A percentile compares a stretch with the other conserved stretches of the same genome.
These are phyloP conservation scores for Propithecus deckenii DNA, from an alignment of 2,797 vertebrate species.

Conservation along the genomic window DNA sequence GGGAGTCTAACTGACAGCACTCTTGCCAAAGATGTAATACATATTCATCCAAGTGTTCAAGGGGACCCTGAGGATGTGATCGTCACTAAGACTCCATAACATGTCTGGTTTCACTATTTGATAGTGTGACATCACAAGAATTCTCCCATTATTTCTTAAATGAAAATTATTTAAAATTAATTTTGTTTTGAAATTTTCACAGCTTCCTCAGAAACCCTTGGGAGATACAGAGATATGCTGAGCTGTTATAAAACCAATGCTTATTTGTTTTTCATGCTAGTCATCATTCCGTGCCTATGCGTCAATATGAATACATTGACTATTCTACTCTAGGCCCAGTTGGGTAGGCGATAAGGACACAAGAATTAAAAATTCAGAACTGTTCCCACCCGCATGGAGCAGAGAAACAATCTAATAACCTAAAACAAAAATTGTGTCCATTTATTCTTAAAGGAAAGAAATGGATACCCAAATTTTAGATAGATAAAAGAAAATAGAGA, in stretches of 20 bases:
- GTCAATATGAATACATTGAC: not conserved
- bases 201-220: not conserved
- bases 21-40: not conserved
- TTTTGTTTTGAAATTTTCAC: not conserved
- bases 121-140: not conserved
- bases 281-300: not conserved
- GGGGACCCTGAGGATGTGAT: not conserved
- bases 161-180: not conserved
- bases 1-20: not conserved
- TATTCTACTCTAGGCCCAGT: not conserved
- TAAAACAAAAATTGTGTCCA: not conserved
- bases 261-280: not conserved
- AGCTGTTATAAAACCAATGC: not conserved
- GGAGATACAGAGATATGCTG: not conserved
- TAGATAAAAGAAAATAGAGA: not conserved
- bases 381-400: rapidly evolving
- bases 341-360: not conserved
- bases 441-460: not conserved
- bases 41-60: not conserved
- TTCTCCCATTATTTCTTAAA: not conserved
- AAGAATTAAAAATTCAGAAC: not conserved
- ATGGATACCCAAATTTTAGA: not conserved
- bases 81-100: not conserved
- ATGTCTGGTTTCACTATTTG: not conserved
- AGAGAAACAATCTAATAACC: not conserved